phyloP scores from a whole-genome alignment of 2,113 vertebrate species.

The Cyprinodon variegatus region DNA sequence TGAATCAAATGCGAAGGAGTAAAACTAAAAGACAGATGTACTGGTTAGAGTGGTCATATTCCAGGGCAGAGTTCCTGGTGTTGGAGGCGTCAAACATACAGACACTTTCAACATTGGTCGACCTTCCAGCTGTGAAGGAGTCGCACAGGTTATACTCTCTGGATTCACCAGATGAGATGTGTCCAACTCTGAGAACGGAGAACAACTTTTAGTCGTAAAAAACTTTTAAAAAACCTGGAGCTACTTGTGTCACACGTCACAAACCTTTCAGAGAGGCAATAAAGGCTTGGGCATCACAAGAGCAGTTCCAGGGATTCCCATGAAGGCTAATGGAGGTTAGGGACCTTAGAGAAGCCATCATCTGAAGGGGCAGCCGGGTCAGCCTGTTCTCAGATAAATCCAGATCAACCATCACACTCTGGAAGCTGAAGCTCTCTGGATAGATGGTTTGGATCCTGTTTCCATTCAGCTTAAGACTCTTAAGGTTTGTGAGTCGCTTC shows the following conservation, averaged over 20 bases:
- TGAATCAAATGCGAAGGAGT: background rate
- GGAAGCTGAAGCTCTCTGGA: conserved; percentile 44
- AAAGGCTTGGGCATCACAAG: conserved; percentile 69
- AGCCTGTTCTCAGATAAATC: conserved; percentile 77
- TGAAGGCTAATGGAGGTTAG: conserved; percentile 55
- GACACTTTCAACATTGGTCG: conserved; percentile 69
- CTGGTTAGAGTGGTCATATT: background rate
- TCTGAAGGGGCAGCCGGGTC: conserved; percentile 47
- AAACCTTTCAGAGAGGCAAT: conserved; percentile 70
- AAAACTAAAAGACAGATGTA: background rate
- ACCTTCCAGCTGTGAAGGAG: conserved; percentile 56
- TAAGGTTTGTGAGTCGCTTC: conserved; percentile 47
- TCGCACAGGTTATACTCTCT: conserved; percentile 59
- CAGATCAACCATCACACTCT: conserved; percentile 51
- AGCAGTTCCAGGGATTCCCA: conserved; percentile 80
- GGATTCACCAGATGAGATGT: conserved; percentile 63
- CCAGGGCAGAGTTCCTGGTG: background rate
- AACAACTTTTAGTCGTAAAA: background rate
- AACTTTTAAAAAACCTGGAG: background rate
- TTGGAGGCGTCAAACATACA: conserved; percentile 19
- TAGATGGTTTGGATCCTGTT: conserved; percentile 67
- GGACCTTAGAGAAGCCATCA: conserved; percentile 48
- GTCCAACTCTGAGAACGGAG: conserved; percentile 61
- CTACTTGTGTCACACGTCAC: background rate
- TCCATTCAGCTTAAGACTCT: conserved; percentile 48